Conservation (phyloP, 2,888 invertebrate genomes). For the Leucophenga montana region DNA sequence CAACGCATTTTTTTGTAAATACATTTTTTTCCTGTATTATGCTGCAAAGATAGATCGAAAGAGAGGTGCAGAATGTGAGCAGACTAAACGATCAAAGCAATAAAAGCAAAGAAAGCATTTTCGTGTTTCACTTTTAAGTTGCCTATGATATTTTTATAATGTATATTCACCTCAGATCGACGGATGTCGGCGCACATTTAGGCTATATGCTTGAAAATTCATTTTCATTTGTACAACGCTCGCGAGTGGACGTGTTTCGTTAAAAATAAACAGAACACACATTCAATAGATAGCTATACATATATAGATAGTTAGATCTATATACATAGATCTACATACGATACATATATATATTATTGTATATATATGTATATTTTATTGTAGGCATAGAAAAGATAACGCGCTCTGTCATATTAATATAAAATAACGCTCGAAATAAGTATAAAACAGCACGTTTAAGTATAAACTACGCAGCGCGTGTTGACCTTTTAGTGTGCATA, state of each 20-base stretch:
- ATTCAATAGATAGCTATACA: conserved; percentile 37
- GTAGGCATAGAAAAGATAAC: neutral
- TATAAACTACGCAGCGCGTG: neutral
- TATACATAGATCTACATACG: neutral
- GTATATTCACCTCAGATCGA: conserved; percentile 64
- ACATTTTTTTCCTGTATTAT: neutral
- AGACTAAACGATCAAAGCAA: too few species aligned
- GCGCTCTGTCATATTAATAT: neutral
- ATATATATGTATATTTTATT: neutral
- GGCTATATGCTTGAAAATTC: conserved; percentile 48
- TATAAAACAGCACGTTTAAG: neutral
- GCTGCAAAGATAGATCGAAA: neutral
- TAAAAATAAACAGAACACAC: conserved; percentile 39
- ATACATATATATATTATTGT: too few species aligned
- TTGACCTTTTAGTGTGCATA: neutral
- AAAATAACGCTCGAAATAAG: too few species aligned
- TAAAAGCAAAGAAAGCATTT: conserved; percentile 27
- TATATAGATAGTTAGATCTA: conserved; percentile 21
- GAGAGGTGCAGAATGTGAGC: neutral
- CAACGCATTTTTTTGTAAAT: conserved; percentile 6
- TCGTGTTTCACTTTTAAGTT: conserved; percentile 36
- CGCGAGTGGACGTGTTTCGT: conserved; percentile 65
- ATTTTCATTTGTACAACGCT: conserved; percentile 67
- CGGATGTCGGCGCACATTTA: conserved; percentile 37
- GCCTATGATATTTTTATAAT: conserved; percentile 59